Evolutionary conservation across 2,113 vertebrate species (phyloP), one percentile per base, ranked within the genome.

Genomic region (Melanerpes formicivorus): DNA sequence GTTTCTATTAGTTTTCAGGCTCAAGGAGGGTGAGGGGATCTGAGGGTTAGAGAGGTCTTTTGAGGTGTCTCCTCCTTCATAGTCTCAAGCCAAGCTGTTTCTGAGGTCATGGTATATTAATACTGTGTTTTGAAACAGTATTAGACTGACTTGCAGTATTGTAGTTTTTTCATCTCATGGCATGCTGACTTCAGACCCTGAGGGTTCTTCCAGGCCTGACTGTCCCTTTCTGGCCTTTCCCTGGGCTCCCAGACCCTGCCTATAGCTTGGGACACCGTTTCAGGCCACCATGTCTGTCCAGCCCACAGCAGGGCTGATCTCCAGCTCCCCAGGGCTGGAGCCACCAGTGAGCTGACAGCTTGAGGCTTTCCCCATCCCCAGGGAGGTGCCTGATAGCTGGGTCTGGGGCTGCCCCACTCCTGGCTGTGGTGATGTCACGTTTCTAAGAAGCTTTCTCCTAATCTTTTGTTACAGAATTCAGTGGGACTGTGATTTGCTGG

Each of bases 111-210:
- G 17, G 8, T 19, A 2, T 46, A 14, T 22, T 60, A 8, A 40
- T 71, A 54, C 17, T 50, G 14, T 8, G 11, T 77, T 50, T 81
- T 30, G 32, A 56, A 93, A 37, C 17, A 59, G 8, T 34, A 10
- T 60, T 44, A 32, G 46, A 66, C 50, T 72, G 54, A 44, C 29
- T 72, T 77, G 46, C 58, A 67, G 2, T 83, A 23, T 30, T 4
- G 2, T 10, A 11, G 3, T 42, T 85, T 70, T 84, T 10, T 34
- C 44, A 14, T 11, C 4, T 48, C 7, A 4, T 23, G 12, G 27
- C 23, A 1, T 27, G 4, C 18, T 81, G 30, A 18, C 18, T 54
- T 21, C 0, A 3, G 14, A 9, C 19, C 40, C 29, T 46, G 34
- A 37, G 50, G 60, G 25, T 4, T 5, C 25, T n/a, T 32, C 17